These are phyloP conservation scores for Microctenopoma stevenorrisi DNA, from an alignment of 2,797 vertebrate species.

Conservation along the genomic window DNA sequence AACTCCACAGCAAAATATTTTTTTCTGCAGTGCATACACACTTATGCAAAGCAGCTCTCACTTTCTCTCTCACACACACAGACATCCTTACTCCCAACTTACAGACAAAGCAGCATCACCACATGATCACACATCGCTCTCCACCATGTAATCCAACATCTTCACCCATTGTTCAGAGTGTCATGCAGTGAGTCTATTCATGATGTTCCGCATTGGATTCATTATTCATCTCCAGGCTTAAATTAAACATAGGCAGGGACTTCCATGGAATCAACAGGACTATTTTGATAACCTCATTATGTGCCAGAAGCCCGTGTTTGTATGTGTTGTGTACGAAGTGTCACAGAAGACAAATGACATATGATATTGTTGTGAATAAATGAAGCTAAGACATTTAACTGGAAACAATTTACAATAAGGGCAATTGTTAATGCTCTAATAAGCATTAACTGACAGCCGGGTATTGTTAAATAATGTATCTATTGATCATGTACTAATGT, in stretches of 20 bases:
- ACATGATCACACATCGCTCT: constrained; percentile 15
- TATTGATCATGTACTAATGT: no score
- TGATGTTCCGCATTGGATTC: constrained; percentile 31
- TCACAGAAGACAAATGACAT: no score
- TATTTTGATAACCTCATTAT: constrained; percentile 27
- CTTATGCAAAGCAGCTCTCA: not conserved
- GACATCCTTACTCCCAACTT: not conserved
- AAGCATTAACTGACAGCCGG: no score
- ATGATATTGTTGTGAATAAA: no score
- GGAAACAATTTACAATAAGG: no score
- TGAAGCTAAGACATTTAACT: no score
- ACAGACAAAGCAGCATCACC: not conserved
- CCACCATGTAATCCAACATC: constrained; percentile 10
- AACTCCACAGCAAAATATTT: constrained; percentile 19
- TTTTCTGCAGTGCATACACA: constrained; percentile 1
- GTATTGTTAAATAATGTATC: no score
- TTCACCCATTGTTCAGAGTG: constrained; percentile 25
- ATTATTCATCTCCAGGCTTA: constrained; percentile 43
- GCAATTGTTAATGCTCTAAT: no score
- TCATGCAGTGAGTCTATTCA: not conserved
- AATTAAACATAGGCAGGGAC: constrained; percentile 42
- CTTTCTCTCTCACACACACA: no score
- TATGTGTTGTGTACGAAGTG: not conserved
- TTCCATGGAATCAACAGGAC: constrained; percentile 31
- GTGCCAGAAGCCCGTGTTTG: constrained; percentile 2